Evolutionary conservation across 1,140 invertebrate genomes (phyloP).

Genomic region (Lordiphosa mommai): DNA sequence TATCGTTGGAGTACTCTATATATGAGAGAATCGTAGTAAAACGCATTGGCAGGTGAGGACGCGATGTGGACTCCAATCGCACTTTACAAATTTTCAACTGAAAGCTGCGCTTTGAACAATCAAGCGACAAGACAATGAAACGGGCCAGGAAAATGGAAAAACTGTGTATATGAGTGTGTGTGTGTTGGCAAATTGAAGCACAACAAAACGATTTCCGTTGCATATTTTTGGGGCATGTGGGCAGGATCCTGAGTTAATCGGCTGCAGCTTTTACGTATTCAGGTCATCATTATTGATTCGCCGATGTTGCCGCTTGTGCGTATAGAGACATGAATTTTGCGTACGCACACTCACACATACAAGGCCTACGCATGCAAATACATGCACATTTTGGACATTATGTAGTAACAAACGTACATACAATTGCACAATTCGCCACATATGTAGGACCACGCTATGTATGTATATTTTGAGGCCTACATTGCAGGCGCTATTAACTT

Average conservation of each 20-base stretch:
- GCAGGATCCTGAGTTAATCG: constrained; percentile 69
- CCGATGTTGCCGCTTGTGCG: constrained; percentile 60
- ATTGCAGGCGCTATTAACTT: constrained; percentile 61
- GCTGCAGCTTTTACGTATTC: constrained; percentile 67
- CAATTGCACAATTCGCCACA: constrained; percentile 36
- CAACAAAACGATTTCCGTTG: constrained; percentile 52
- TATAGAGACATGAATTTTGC: constrained; percentile 76
- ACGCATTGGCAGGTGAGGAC: constrained; percentile 47
- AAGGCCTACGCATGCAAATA: constrained; percentile 15
- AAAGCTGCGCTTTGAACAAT: constrained; percentile 75
- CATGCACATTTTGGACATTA: constrained; percentile 38
- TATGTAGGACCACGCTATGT: constrained; percentile 21
- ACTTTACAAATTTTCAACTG: constrained; percentile 71
- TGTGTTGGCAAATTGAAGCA: constrained; percentile 58
- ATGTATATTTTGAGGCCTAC: constrained; percentile 68
- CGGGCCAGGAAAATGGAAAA: constrained; percentile 54
- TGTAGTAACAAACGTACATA: constrained; percentile 14
- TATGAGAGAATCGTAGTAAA: constrained; percentile 54
- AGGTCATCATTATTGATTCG: constrained; percentile 78
- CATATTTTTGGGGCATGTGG: constrained; percentile 59
- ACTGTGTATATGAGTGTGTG: constrained; percentile 22
- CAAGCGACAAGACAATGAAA: constrained; percentile 69
- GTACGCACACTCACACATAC: constrained; percentile 51
- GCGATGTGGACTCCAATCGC: constrained; percentile 34
- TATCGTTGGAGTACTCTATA: constrained; percentile 1